These are phyloP conservation scores for Osmerus eperlanus DNA, from an alignment of 2,113 vertebrate genomes.

Conservation along the genomic window DNA sequence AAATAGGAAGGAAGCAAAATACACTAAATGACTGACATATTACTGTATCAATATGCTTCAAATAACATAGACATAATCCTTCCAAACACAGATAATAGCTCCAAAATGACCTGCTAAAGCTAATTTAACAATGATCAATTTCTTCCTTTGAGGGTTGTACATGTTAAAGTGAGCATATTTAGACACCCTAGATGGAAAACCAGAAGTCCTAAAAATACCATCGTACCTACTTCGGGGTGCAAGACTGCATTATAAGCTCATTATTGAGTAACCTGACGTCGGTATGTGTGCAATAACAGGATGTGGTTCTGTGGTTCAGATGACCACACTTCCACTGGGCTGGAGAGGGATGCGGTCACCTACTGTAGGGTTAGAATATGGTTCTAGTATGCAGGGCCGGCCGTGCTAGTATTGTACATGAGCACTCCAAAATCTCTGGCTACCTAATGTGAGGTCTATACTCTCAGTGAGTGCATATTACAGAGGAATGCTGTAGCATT, in stretches of 20 bases:
- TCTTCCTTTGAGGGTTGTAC: conserved; percentile 41
- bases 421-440: neutral
- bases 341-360: conserved; percentile 1
- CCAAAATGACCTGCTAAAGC: conserved; percentile 33
- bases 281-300: conserved; percentile 9
- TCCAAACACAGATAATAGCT: conserved; percentile 37
- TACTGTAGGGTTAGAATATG: neutral
- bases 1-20: too few relatives aligned
- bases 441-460: neutral
- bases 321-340: conserved; percentile 1
- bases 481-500: neutral
- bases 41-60: too few relatives aligned
- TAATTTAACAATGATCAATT: conserved; percentile 41
- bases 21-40: too few relatives aligned
- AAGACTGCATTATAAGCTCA: neutral
- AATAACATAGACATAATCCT: too few relatives aligned
- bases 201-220: conserved; percentile 13
- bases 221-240: conserved; percentile 1
- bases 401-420: neutral
- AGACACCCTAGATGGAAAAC: neutral
- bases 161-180: conserved; percentile 1
- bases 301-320: conserved; percentile 1
- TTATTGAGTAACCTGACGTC: conserved; percentile 1
- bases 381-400: too few relatives aligned
- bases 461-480: neutral